Percentiles rank a stretch among this genome's conserved stretches.
These are phyloP conservation scores for Trichogramma evanescens DNA, from an alignment of 2,888 invertebrate genomes.

Conservation along the genomic window DNA sequence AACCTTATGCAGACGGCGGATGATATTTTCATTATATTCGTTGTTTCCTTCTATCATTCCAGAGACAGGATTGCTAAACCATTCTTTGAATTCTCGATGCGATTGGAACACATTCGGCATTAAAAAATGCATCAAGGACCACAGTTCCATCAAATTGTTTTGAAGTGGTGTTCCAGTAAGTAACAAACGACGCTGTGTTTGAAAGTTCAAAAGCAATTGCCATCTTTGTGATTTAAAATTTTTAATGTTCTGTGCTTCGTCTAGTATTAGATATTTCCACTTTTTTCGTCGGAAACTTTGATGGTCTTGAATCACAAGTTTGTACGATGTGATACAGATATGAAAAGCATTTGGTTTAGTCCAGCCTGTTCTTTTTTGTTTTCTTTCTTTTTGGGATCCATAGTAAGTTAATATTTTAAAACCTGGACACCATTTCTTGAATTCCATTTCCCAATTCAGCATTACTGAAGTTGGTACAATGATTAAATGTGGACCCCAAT, in stretches of 20 bases:
- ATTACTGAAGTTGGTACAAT: constrained; percentile 99
- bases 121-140: constrained; percentile 97
- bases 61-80: constrained; percentile 96
- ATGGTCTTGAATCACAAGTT: constrained; percentile 96
- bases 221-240: constrained; percentile 99
- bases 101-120: constrained; percentile 97
- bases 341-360: constrained; percentile 98
- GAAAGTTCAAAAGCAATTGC: constrained; percentile 93
- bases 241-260: constrained; percentile 99
- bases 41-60: constrained; percentile 92
- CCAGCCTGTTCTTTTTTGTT: constrained; percentile 88
- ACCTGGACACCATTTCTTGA: constrained; percentile 99
- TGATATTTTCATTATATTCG: constrained; percentile 84
- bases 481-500: constrained; percentile 99
- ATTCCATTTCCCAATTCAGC: constrained; percentile 99
- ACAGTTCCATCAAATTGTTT: constrained; percentile 92
- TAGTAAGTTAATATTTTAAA: constrained; percentile 99
- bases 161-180: constrained; percentile 93
- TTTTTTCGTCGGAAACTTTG: constrained; percentile 93
- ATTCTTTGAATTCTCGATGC: constrained; percentile 93
- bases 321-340: constrained; percentile 96
- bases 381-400: constrained; percentile 91
- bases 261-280: constrained; percentile 96
- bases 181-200: constrained; percentile 82
- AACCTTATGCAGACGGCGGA: constrained; percentile 85